A percentile compares a stretch with the other conserved stretches of the same genome.
These are phyloP conservation scores for Dinoponera quadriceps DNA, from an alignment of 1,140 invertebrate genomes.

Conservation along the genomic window DNA sequence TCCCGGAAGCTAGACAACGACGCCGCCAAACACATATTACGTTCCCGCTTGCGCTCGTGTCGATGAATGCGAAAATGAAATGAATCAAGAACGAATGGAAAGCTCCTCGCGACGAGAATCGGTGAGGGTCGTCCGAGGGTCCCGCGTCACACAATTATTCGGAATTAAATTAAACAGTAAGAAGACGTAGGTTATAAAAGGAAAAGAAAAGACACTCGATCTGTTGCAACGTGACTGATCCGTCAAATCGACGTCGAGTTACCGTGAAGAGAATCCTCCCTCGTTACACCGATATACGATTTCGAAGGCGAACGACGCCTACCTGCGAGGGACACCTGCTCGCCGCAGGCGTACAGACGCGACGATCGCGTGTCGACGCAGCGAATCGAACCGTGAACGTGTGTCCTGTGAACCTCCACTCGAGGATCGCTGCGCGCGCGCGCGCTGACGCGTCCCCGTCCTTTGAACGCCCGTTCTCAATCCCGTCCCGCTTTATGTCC, in stretches of 20 bases:
- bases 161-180: neutral
- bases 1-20: no score
- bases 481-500: neutral
- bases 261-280: no score
- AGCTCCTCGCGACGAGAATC: neutral
- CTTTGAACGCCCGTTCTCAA: neutral
- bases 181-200: no score
- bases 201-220: no score
- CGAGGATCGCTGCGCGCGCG: neutral
- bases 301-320: no score
- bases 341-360: no score
- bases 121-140: neutral
- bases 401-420: neutral
- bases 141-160: neutral
- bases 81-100: neutral
- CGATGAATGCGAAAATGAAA: neutral
- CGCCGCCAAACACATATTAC: no score
- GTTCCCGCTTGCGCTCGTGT: neutral
- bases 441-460: neutral
- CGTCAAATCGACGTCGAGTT: no score
- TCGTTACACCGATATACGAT: no score
- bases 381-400: neutral
- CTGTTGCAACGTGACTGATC: no score
- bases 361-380: no score
- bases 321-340: no score